These are phyloP conservation scores for Pseudois nayaur DNA, from an alignment of 2,113 vertebrate genomes.

Conservation along the genomic window DNA sequence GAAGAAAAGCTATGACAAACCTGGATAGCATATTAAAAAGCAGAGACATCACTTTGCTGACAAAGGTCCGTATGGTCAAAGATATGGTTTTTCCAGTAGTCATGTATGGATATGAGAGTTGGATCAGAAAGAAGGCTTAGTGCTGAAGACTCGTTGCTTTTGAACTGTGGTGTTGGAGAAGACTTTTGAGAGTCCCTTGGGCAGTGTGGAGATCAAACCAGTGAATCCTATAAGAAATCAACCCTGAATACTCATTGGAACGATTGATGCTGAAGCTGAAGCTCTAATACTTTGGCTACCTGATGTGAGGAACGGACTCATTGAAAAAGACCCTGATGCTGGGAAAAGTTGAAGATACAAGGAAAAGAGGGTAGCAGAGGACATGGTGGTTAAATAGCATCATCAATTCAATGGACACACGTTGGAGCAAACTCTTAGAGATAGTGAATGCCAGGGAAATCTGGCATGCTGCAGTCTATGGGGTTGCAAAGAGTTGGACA, in stretches of 20 bases:
- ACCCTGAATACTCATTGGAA: background rate
- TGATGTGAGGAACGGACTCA: background rate
- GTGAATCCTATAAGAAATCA: background rate
- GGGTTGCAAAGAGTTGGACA: background rate
- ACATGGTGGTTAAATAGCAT: background rate
- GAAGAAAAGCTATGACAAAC: background rate
- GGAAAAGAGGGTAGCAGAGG: background rate
- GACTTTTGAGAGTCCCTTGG: background rate
- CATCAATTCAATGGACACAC: background rate
- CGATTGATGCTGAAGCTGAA: background rate
- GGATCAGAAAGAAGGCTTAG: background rate
- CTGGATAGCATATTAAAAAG: background rate
- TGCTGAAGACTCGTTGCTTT: background rate
- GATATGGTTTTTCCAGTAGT: background rate
- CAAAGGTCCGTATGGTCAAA: background rate
- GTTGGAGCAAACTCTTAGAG: background rate
- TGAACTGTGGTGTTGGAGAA: background rate
- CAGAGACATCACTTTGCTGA: background rate
- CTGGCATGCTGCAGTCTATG: background rate
- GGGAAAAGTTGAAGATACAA: background rate
- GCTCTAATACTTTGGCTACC: background rate
- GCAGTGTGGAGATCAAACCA: background rate
- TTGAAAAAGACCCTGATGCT: background rate
- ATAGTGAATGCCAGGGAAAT: background rate
- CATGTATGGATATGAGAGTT: background rate